These are phyloP conservation scores for Synchiropus splendidus DNA, from an alignment of 2,113 vertebrate species.

Conservation along the genomic window DNA sequence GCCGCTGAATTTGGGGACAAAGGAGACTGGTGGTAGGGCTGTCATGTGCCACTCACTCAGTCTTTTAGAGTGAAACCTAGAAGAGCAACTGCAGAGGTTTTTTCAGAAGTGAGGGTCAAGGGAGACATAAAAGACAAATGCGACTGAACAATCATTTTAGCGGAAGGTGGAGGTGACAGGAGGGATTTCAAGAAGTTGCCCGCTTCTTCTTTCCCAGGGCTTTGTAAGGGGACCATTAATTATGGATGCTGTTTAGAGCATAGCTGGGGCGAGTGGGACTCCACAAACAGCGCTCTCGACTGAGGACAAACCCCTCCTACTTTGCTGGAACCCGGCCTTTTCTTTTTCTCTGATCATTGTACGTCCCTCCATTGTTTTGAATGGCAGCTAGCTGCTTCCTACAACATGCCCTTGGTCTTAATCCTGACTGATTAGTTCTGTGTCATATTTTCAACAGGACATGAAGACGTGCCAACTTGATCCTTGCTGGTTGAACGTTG, in stretches of 20 bases:
- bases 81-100: background rate
- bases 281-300: constrained; percentile 43
- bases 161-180: constrained; percentile 3
- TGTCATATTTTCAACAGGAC: constrained; percentile 33
- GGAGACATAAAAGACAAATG: constrained; percentile 3
- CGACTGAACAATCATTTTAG: too few species aligned
- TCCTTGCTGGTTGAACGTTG: constrained; percentile 33
- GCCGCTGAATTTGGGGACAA: too few species aligned
- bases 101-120: constrained; percentile 19
- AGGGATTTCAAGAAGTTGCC: constrained; percentile 24
- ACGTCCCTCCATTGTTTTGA: too few species aligned
- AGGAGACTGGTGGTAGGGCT: too few species aligned
- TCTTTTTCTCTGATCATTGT: too few species aligned
- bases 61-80: too few species aligned
- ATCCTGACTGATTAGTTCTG: constrained; percentile 2
- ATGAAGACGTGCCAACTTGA: constrained; percentile 35
- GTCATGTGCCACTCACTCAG: too few species aligned
- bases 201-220: constrained; percentile 50
- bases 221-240: constrained; percentile 58
- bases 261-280: constrained; percentile 52
- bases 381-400: too few species aligned
- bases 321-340: background rate
- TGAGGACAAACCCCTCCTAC: constrained; percentile 8
- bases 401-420: background rate
- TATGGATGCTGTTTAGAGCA: constrained; percentile 59